These are phyloP conservation scores for Tetramorium alpestre DNA, from an alignment of 1,140 invertebrate genomes.

Conservation along the genomic window DNA sequence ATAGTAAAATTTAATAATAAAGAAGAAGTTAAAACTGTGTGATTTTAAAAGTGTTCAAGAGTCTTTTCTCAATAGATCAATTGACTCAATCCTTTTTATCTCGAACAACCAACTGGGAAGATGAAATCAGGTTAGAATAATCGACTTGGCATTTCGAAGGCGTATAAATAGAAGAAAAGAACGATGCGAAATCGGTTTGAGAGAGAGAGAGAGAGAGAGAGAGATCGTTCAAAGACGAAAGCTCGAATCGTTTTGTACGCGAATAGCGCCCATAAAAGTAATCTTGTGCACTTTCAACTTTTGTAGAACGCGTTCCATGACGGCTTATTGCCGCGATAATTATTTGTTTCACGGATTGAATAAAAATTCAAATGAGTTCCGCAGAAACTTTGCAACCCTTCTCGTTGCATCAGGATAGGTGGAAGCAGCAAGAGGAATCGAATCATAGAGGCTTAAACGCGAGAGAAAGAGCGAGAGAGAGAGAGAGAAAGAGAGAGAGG, in stretches of 20 bases:
- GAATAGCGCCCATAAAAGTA: constrained; percentile 28
- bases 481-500: neutral
- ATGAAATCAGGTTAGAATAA: constrained; percentile 4
- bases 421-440: neutral
- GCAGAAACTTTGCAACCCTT: constrained; percentile 69
- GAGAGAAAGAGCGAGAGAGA: neutral
- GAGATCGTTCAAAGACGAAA: constrained; percentile 9
- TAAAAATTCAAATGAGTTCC: constrained; percentile 84
- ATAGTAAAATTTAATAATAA: neutral
- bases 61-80: neutral
- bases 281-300: constrained; percentile 49
- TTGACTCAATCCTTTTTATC: neutral
- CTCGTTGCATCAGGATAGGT: constrained; percentile 64
- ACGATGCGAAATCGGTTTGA: neutral
- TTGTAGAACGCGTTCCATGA: constrained; percentile 21
- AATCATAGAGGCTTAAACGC: constrained; percentile 44
- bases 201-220: neutral
- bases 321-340: constrained; percentile 81
- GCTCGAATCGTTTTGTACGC: constrained; percentile 16
- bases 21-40: neutral
- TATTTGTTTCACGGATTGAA: constrained; percentile 83
- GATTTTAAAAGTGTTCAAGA: neutral
- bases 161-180: constrained; percentile 14
- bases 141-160: constrained; percentile 11
- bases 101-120: neutral